Evolutionary conservation across 1,140 invertebrate genomes (phyloP), one percentile per base, ranked within the genome.

Genomic region (Drosophila mojavensis): DNA sequence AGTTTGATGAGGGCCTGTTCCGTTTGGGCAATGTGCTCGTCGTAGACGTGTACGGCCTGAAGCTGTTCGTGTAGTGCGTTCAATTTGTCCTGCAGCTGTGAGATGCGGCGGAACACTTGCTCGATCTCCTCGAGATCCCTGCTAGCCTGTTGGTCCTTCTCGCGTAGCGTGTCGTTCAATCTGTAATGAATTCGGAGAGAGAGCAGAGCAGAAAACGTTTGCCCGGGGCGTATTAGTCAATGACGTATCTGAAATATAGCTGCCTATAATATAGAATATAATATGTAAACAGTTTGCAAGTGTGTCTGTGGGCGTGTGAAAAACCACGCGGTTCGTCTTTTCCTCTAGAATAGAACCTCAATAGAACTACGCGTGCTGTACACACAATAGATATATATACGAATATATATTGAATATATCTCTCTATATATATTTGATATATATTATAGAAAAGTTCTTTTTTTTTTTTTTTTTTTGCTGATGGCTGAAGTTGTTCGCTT

Each of bases 1-100:
- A 94, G 85, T 41, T 85, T 93, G 76, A 90, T 93, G 58, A 94
- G 93, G 74, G 92, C 93, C 75, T 81, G 83, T 88, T 94, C 95
- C 72, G 93, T 93, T 45, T 93, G 92, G 13, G 93, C 92, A 67
- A 95, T 94, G 92, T 96, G 94, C 58, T 95, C 94, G 75, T 95
- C 96, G 92, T 95, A 97, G 1, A 96, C 95, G 94, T 97, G 95
- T 70, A 97, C 94, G 51, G 93, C 92, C 41, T 93, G 93, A 30
- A 96, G 94, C 89, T 95, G 94, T 33, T 94, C 93, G 69, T 95
- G 93, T 43, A 95, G 92, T 30, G 94, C 93, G 78, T 95, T 94
- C 56, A 97, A 93, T 68, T 94, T 93, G 62, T 94, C 93, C 74
- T 95, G 94, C 76, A 96, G 93, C 61, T 94, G 91, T 47, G 94